phyloP scores from a whole-genome alignment of 2,888 invertebrate genomes.

The Ichneumon xanthorius region DNA sequence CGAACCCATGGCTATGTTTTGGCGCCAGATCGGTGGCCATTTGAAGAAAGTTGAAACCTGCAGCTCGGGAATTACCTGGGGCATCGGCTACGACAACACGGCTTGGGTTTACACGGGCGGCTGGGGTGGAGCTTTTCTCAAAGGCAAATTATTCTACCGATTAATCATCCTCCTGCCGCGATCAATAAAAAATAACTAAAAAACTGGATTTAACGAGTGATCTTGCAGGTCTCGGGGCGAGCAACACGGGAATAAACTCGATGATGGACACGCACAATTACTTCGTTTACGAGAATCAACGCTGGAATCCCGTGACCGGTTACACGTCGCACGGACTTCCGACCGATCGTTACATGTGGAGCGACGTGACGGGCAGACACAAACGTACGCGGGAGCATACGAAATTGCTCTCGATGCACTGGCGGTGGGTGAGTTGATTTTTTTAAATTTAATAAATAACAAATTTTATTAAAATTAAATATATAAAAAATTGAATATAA shows the following conservation, averaged over 20 bases:
- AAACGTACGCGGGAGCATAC: constrained; percentile 94
- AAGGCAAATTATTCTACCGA: constrained; percentile 85
- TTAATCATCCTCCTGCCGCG: constrained; percentile 21
- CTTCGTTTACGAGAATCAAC: constrained; percentile 96
- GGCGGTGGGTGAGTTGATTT: constrained; percentile 92
- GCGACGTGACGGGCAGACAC: constrained; percentile 93
- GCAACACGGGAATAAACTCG: constrained; percentile 88
- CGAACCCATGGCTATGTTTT: constrained; percentile 92
- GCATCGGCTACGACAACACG: constrained; percentile 93
- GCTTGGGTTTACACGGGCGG: constrained; percentile 96
- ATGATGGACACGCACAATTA: constrained; percentile 95
- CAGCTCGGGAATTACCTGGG: constrained; percentile 94
- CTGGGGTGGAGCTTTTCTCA: constrained; percentile 94
- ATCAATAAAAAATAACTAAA: neutral
- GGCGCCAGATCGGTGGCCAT: constrained; percentile 96
- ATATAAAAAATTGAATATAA: neutral
- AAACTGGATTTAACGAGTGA: constrained; percentile 26
- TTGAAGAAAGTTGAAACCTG: constrained; percentile 92
- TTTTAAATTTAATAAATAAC: neutral
- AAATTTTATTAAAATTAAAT: neutral
- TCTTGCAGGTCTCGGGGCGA: constrained; percentile 85
- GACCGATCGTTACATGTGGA: constrained; percentile 96
- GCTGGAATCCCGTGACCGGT: constrained; percentile 97
- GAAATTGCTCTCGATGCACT: constrained; percentile 93
- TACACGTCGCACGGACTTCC: constrained; percentile 94